These are phyloP conservation scores for Stegana nigrithorax DNA, from an alignment of 2,888 invertebrate species.

Conservation along the genomic window DNA sequence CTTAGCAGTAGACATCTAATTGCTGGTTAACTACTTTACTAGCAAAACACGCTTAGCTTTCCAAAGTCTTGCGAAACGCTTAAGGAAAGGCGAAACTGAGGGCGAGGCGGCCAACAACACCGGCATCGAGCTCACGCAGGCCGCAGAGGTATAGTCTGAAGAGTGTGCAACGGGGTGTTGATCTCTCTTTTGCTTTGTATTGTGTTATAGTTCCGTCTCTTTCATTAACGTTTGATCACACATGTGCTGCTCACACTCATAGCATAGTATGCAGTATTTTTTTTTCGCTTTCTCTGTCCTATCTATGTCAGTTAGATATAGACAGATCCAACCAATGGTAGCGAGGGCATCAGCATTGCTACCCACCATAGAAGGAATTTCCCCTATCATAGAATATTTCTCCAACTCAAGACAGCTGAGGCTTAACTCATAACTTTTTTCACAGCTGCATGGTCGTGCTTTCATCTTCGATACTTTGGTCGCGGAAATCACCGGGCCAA, in stretches of 20 bases:
- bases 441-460: constrained; percentile 83
- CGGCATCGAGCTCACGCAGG: constrained; percentile 83
- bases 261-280: too few relatives aligned
- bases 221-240: too few relatives aligned
- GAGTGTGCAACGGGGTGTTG: too few relatives aligned
- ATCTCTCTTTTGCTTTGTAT: not conserved
- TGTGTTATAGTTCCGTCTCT: too few relatives aligned
- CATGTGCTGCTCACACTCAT: too few relatives aligned
- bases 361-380: too few relatives aligned
- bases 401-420: too few relatives aligned
- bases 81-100: constrained; percentile 74
- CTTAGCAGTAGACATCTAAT: not conserved
- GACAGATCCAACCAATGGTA: too few relatives aligned
- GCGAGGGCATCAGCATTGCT: too few relatives aligned
- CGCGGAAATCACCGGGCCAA: constrained; percentile 76
- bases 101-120: constrained; percentile 90
- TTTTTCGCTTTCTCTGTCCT: too few relatives aligned
- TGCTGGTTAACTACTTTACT: constrained; percentile 10
- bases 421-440: not conserved
- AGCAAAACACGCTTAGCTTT: constrained; percentile 80
- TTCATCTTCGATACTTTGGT: constrained; percentile 83
- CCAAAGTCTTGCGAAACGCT: constrained; percentile 77
- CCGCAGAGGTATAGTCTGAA: constrained; percentile 89
- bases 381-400: too few relatives aligned
- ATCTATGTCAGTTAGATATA: too few relatives aligned